Conservation (phyloP, 2,113 vertebrate species). For the Garra rufa region DNA sequence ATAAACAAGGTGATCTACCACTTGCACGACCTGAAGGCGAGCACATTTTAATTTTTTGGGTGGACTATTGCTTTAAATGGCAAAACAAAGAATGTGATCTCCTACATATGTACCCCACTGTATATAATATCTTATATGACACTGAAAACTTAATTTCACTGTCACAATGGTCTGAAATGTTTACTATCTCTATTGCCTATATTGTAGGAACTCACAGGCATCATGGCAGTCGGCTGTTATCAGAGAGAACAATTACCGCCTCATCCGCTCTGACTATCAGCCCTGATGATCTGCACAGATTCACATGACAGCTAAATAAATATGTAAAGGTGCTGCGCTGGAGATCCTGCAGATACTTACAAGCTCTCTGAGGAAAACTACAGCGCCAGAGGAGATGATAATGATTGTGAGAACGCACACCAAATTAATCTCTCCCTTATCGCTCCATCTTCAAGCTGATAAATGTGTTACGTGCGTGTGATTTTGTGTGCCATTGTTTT, state of each 20-base stretch:
- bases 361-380: conserved; percentile 61
- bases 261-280: conserved; percentile 77
- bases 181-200: conserved; percentile 27
- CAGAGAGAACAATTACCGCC: conserved; percentile 73
- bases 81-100: background rate
- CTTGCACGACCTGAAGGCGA: too few species aligned
- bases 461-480: conserved; percentile 14
- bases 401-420: conserved; percentile 25
- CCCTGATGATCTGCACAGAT: conserved; percentile 76
- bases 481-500: conserved; percentile 15
- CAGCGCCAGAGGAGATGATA: conserved; percentile 51
- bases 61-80: background rate
- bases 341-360: conserved; percentile 58
- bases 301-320: conserved; percentile 80
- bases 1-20: too few species aligned
- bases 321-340: conserved; percentile 71
- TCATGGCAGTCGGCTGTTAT: conserved; percentile 69
- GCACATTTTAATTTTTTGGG: background rate
- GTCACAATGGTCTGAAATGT: conserved; percentile 63
- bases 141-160: conserved; percentile 8
- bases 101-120: background rate
- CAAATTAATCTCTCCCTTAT: conserved; percentile 50
- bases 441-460: conserved; percentile 19
- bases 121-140: background rate
- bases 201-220: conserved; percentile 66